phyloP scores from a whole-genome alignment of 2,113 vertebrate genomes.

The Ceyx cyanopectus region DNA sequence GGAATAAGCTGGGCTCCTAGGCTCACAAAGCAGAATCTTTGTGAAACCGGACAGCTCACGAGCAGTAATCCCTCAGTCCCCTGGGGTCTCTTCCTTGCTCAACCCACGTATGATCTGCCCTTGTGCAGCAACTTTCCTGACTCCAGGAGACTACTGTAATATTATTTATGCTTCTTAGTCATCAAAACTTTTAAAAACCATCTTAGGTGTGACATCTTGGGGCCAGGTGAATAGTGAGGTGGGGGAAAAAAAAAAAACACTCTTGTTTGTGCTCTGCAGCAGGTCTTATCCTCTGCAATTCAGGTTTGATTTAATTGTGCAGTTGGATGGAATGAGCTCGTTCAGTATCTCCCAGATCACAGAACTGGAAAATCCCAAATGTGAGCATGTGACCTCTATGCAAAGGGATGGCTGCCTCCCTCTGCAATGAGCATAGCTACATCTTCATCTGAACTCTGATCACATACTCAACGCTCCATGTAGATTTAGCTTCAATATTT shows the following conservation, averaged over 20 bases:
- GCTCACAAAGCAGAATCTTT: constrained; percentile 27
- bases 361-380: constrained; percentile 45
- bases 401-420: constrained; percentile 25
- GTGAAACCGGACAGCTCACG: neutral
- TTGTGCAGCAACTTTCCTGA: constrained; percentile 9
- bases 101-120: neutral
- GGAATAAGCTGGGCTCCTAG: neutral
- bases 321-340: constrained; percentile 41
- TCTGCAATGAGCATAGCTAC: neutral
- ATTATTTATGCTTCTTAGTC: constrained; percentile 47
- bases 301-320: constrained; percentile 17
- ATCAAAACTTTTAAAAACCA: constrained; percentile 27
- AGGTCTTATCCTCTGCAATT: neutral
- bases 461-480: neutral
- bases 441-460: constrained; percentile 31
- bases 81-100: neutral
- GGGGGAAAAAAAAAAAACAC: neutral
- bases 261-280: neutral
- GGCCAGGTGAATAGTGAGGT: constrained; percentile 6
- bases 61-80: neutral
- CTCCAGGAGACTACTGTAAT: constrained; percentile 1
- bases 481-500: neutral
- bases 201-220: constrained; percentile 30
- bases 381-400: neutral
- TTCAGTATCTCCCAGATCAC: neutral